phyloP scores from a whole-genome alignment of 2,797 vertebrate species.

The Crossoptilon crossoptilon region DNA sequence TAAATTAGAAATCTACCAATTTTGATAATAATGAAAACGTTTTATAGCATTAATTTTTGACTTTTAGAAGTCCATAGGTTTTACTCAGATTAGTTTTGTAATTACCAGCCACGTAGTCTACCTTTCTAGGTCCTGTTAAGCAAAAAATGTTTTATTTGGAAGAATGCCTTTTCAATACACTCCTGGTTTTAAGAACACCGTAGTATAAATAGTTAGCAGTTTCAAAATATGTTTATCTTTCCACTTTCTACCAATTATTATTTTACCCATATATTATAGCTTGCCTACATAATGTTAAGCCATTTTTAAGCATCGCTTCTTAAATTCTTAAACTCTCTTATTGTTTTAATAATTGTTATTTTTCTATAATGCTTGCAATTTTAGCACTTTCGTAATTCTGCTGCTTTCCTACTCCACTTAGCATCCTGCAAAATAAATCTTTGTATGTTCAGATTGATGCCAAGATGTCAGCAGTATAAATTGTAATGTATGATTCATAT shows the following conservation, averaged over 20 bases:
- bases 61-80: background rate
- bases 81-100: background rate
- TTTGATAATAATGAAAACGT: background rate
- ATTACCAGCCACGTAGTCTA: background rate
- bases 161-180: background rate
- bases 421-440: background rate
- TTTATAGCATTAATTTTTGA: background rate
- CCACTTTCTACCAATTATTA: background rate
- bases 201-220: background rate
- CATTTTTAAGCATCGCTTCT: background rate
- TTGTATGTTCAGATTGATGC: background rate
- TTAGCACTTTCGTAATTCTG: background rate
- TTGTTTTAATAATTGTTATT: background rate
- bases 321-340: background rate
- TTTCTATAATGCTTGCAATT: background rate
- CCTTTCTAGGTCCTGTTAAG: background rate
- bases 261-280: background rate
- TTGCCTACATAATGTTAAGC: background rate
- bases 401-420: background rate
- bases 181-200: background rate
- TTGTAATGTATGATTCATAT: slow-evolving; percentile 43
- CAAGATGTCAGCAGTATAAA: slow-evolving; percentile 32
- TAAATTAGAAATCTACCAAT: background rate
- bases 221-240: background rate
- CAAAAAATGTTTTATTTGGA: background rate